A percentile compares a stretch with the other conserved stretches of the same genome.
These are phyloP conservation scores for Athripsodes cinereus DNA, from an alignment of 2,888 invertebrate species.

Conservation along the genomic window DNA sequence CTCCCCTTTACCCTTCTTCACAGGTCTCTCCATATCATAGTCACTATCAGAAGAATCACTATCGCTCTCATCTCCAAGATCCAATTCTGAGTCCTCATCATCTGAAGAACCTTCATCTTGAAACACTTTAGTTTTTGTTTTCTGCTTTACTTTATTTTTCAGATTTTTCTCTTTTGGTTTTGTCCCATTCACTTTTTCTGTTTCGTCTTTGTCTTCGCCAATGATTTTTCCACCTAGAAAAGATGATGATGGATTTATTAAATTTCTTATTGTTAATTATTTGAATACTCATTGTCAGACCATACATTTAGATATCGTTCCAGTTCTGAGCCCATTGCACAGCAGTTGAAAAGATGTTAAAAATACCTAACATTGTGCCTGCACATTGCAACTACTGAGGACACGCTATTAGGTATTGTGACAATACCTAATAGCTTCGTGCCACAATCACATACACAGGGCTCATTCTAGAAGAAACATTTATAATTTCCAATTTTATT, in stretches of 20 bases:
- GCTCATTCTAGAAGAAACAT: no score
- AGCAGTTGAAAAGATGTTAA: no score
- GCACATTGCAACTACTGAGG: no score
- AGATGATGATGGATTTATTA: not conserved
- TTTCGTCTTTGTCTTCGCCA: conserved; percentile 30
- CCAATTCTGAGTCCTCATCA: conserved; percentile 31
- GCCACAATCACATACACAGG: no score
- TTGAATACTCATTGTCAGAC: no score
- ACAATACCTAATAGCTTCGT: no score
- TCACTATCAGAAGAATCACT: conserved; percentile 46
- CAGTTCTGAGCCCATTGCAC: no score
- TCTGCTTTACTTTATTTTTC: conserved; percentile 9
- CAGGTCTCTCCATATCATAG: conserved; percentile 40
- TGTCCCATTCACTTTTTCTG: not conserved
- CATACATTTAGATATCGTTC: no score
- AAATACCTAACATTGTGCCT: no score
- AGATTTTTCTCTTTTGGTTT: not conserved
- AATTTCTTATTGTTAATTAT: not conserved
- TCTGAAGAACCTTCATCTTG: conserved; percentile 9
- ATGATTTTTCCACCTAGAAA: conserved; percentile 31
- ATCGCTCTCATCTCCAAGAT: conserved; percentile 42
- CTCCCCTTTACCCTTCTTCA: conserved; percentile 27
- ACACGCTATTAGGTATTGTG: no score
- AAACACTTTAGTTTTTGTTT: not conserved
- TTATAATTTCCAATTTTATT: no score